Base-by-base conservation (phyloP, 2,113 vertebrate species). In the Oostethus manadensis region DNA sequence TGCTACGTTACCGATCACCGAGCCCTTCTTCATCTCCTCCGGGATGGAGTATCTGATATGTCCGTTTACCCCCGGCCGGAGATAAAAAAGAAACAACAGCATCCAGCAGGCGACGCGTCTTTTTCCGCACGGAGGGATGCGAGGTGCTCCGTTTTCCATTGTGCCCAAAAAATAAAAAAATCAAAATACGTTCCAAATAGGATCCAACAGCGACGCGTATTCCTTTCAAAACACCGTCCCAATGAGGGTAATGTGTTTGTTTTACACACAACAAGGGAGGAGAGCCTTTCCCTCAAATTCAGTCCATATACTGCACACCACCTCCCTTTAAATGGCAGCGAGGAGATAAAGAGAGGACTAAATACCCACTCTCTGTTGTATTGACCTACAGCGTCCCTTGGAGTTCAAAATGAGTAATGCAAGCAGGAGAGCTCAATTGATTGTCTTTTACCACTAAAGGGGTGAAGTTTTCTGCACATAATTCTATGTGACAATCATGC, bases 1-100 rank as follows among this genome's bases (percentile, higher is more conserved):
- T 1, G 66, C 77, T 17, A 85, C 57, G 38, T 83, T 83, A 0
- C 83, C 81, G 16, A 85, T 68, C 1, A 80, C 16, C 0, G 74
- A 76, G 10, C 83, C 83, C 44, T 63, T 75, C 42, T 70, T 71
- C 77, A 76, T 76, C 58, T 83, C 77, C 51, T 85, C 83, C 1
- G 80, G 78, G 15, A 83, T 67, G 2, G 80, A 83, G 44, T 83
- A 85, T 2, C 80, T 71, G 17, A 83, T 70, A 11, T 85, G 71
- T 56, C 68, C 70, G 0, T 50, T 48, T 16, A 62, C 71, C 8
- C 48, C 0, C 17, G 29, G 18, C 0, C 0, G 47, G 10, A 60
- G 0, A 61, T 13, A 64, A 8, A 64, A n/a, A 11, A 74, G 1
- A 44, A 71, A 48, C 3, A 67, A 20, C 3, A 80, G 6, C 13